Conservation (phyloP, 2,888 invertebrate species). For the Drosophila neotestacea region DNA sequence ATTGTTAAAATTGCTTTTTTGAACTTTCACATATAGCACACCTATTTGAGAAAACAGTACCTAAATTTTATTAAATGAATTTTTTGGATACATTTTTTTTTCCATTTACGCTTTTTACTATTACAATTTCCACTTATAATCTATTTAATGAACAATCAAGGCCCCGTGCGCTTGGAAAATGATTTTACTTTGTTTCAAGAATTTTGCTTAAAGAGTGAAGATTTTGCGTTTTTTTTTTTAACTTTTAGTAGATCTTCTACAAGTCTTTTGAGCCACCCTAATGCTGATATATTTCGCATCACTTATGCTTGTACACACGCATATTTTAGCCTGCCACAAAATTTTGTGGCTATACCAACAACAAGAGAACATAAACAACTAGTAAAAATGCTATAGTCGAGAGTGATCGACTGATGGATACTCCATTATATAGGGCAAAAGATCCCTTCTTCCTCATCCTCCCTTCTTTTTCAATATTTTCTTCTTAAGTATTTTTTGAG, state of each 20-base stretch:
- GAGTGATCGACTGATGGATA: neutral
- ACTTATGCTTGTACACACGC: slow-evolving; percentile 47
- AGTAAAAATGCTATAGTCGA: neutral
- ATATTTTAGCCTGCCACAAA: slow-evolving; percentile 70
- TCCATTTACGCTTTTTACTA: too few relatives aligned
- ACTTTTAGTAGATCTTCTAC: neutral
- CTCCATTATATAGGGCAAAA: neutral
- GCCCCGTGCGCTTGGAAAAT: too few relatives aligned
- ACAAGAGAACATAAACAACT: slow-evolving; percentile 28
- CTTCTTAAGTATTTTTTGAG: too few relatives aligned
- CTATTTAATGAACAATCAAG: too few relatives aligned
- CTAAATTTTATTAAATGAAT: too few relatives aligned
- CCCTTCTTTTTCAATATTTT: too few relatives aligned
- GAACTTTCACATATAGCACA: neutral
- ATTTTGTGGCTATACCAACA: slow-evolving; percentile 57
- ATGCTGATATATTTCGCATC: slow-evolving; percentile 27
- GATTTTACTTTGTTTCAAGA: too few relatives aligned
- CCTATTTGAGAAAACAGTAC: too few relatives aligned
- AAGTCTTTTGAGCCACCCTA: slow-evolving; percentile 31
- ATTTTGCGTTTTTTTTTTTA: neutral
- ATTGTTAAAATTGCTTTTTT: neutral
- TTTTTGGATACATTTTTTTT: too few relatives aligned
- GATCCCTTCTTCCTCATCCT: too few relatives aligned
- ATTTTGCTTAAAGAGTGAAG: neutral
- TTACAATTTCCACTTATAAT: too few relatives aligned